phyloP scores from a whole-genome alignment of 2,888 invertebrate species.

The Ganaspis brasiliensis region DNA sequence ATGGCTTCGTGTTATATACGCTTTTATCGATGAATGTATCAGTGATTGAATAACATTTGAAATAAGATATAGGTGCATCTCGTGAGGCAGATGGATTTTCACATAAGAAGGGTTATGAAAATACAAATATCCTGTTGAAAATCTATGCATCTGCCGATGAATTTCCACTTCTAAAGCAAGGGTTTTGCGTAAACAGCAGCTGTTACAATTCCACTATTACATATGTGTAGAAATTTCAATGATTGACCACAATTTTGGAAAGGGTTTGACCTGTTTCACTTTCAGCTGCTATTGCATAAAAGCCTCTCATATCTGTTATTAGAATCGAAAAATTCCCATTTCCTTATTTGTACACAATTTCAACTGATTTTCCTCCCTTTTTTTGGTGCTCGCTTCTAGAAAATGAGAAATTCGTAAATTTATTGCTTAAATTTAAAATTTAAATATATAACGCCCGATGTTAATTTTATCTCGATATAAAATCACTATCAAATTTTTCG shows the following conservation, averaged over 20 bases:
- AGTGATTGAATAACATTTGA: constrained; percentile 38
- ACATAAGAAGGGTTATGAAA: constrained; percentile 35
- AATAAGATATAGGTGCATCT: constrained; percentile 42
- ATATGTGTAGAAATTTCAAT: constrained; percentile 21
- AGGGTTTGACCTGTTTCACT: constrained; percentile 69
- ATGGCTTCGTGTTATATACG: neutral
- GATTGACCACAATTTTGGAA: constrained; percentile 46
- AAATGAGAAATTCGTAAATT: too few species aligned
- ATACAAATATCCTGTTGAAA: constrained; percentile 42
- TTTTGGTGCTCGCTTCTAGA: too few species aligned
- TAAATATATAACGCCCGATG: too few species aligned
- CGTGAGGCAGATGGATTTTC: constrained; percentile 29
- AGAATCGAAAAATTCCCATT: neutral
- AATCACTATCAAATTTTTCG: too few species aligned
- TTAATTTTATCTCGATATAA: too few species aligned
- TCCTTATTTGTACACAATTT: neutral
- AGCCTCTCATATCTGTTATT: neutral
- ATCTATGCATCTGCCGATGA: constrained; percentile 54
- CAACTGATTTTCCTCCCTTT: too few species aligned
- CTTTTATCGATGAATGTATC: constrained; percentile 16
- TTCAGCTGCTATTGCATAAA: constrained; percentile 64
- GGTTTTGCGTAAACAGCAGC: constrained; percentile 59
- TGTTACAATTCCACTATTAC: constrained; percentile 47
- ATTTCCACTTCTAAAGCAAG: constrained; percentile 46
- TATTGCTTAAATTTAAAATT: too few species aligned